Base-by-base conservation (phyloP, 1,140 invertebrate genomes). In the Latrodectus geometricus region DNA sequence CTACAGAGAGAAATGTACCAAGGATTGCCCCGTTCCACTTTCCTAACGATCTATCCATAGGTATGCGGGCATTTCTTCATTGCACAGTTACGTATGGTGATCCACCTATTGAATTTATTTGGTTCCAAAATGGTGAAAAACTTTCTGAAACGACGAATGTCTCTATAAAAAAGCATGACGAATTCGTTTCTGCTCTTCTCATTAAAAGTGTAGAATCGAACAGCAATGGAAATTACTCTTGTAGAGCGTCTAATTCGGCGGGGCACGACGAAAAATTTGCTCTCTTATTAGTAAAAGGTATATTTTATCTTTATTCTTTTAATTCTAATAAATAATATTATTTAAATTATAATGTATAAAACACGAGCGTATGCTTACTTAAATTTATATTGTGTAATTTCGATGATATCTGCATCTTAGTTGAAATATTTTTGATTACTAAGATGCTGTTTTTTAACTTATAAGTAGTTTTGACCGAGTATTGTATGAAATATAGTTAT, bases 51-150 rank as follows among this genome's bases (percentile, higher is more conserved):
- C 93, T 95, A 76, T 92, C 94, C 70, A 93, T 94, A 89, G 95
- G 95, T 54, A 95, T 92, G 83, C 91, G 92, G 86, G 92, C 92
- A 50, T 92, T 92, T 88, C 90, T 95, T 50, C 93, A 93, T 9
- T 89, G 89, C 54, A 49, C 79, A 9, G 86, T 89, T 8, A 85
- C 83, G 9, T 84, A 87, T 56, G 89, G 89, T 8, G 89, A 89
- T 88, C 75, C 83, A 9, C 89, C 89, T 20, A 87, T 89, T 56
- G 50, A 15, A 35, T 72, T 52, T 56, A 49, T 69, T 15, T 83
- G 85, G 54, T 88, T 85, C 81, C 65, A 82, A 81, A 66, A 61
- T 61, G 54, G 54, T 35, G 35, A 66, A 35, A 35, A 17, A 17
- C 15, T 65, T 20, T 17, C 14, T 8, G 56, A 75, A 8, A 8